Base-by-base conservation (phyloP, 2,797 vertebrate species). In the Champsocephalus gunnari region DNA sequence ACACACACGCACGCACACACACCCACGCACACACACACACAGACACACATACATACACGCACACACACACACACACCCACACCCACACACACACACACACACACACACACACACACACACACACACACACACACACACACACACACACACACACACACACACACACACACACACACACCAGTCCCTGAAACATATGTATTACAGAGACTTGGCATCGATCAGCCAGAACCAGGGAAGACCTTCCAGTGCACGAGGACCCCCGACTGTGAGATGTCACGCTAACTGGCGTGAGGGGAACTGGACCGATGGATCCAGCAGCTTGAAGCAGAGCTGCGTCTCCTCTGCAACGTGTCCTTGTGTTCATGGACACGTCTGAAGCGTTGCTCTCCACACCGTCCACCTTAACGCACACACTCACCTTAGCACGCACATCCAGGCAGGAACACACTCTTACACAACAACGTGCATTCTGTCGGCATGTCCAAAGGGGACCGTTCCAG, bases 361-460 rank as follows among this genome's bases (percentile, higher is more conserved):
- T 79, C 55, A 56, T 71, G 45, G 57, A 16, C 66, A 82, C 66
- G 55, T 38, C 44, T 28, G 55, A n/a, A 34, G 56, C 12, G 51
- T 56, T 66, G 77, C 73, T 80, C 64, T 3, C 43, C 68, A 57
- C 77, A 86, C 84, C 79, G 65, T 80, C 69, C 75, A 87, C 75
- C 80, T 82, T 45, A 70, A 74, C 86, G 63, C 86, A 79, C 86
- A 87, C 89, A 12, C 60, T 24, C 69, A 76, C 79, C 80, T 75
- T 67, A 63, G 63, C 57, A 74, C 86, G 63, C 86, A 60, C 67
- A 77, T 1, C 0, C 17, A 61, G 50, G 32, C 67, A 50, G 43
- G 50, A 54, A 63, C 1, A 59, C 28, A 19, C 41, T 67, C 32
- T 44, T 45, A 12, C 61, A 5, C 21, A 80, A 70, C 55, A 69